phyloP scores from a whole-genome alignment of 2,797 vertebrate genomes.

The Tamandua tetradactyla region DNA sequence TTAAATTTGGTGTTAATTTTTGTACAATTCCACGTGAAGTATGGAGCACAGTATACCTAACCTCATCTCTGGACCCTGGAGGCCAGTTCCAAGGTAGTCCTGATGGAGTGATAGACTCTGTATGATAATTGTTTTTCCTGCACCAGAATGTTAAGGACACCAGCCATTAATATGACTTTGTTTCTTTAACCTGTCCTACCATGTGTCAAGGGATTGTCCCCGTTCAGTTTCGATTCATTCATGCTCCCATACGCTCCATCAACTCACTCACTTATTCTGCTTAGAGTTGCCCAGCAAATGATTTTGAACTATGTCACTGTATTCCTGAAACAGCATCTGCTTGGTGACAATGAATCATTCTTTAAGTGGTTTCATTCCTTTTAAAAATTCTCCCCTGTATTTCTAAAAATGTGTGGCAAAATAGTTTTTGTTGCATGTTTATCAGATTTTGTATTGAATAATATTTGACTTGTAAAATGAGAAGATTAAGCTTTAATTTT shows the following conservation, averaged over 20 bases:
- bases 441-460: not conserved
- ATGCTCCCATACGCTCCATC: too few relatives aligned
- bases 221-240: not conserved
- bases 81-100: accelerated
- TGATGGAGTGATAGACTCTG: accelerated
- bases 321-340: too few relatives aligned
- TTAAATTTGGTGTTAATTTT: not conserved
- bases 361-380: not conserved
- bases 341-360: not conserved
- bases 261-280: not conserved
- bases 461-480: not conserved
- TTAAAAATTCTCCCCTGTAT: not conserved
- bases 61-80: not conserved
- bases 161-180: too few relatives aligned
- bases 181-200: too few relatives aligned
- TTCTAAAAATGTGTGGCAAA: not conserved
- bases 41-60: not conserved
- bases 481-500: not conserved
- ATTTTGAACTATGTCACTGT: not conserved
- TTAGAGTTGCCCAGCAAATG: not conserved
- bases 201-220: too few relatives aligned
- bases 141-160: accelerated
- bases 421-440: not conserved
- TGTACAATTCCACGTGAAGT: not conserved
- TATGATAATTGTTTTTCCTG: accelerated